Percentiles rank a stretch among this genome's conserved stretches.
These are phyloP conservation scores for Oryzaephilus surinamensis DNA, from an alignment of 1,140 invertebrate genomes.

Conservation along the genomic window DNA sequence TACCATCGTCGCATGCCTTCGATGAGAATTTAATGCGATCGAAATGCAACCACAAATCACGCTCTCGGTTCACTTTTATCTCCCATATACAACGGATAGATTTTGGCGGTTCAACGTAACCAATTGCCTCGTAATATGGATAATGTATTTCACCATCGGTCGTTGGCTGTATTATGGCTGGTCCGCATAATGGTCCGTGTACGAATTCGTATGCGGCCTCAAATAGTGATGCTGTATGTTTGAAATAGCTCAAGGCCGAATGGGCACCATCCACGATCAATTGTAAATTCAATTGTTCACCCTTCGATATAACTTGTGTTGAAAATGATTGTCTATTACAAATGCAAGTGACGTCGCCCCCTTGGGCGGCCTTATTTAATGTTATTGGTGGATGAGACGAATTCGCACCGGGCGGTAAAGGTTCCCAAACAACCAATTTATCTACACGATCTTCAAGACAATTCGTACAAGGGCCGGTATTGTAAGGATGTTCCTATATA, in stretches of 20 bases:
- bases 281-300: constrained; percentile 66
- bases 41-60: constrained; percentile 76
- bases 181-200: constrained; percentile 77
- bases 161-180: constrained; percentile 60
- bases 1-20: constrained; percentile 69
- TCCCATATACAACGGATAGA: constrained; percentile 82
- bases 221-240: constrained; percentile 68
- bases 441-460: constrained; percentile 78
- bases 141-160: constrained; percentile 76
- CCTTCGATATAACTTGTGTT: constrained; percentile 57
- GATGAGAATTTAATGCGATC: constrained; percentile 75
- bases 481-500: constrained; percentile 66
- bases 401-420: constrained; percentile 39
- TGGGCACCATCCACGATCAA: constrained; percentile 70
- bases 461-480: constrained; percentile 64
- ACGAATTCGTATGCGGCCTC: constrained; percentile 78
- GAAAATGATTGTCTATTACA: constrained; percentile 50
- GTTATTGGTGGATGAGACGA: constrained; percentile 37
- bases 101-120: constrained; percentile 61
- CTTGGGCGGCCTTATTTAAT: constrained; percentile 43
- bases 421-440: constrained; percentile 67
- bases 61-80: constrained; percentile 62
- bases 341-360: constrained; percentile 47
- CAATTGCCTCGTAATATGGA: constrained; percentile 71
- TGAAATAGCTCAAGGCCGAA: constrained; percentile 76